A percentile compares a stretch with the other conserved stretches of the same genome.
Conservation (phyloP, 2,113 vertebrate species). For the Struthio camelus region DNA sequence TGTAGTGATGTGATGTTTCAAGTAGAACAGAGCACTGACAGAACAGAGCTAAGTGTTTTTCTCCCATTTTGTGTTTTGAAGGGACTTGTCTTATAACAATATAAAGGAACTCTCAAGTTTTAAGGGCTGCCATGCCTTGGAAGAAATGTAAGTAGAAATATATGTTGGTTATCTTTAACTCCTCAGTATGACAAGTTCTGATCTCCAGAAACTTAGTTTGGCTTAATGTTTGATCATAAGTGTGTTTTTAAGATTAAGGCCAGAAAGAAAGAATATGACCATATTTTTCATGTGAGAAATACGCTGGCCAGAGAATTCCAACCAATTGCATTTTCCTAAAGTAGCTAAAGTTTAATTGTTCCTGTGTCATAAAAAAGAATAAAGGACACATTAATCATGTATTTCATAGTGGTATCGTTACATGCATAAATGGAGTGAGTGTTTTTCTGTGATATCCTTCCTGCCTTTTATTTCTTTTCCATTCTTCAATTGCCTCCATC, state of each 20-base stretch:
- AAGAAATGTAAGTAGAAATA: conserved; percentile 91
- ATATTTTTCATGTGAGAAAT: neutral
- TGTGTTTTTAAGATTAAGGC: neutral
- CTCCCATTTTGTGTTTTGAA: conserved; percentile 51
- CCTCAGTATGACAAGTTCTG: neutral
- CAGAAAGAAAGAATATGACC: neutral
- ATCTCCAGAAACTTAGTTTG: neutral
- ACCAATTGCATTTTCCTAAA: neutral
- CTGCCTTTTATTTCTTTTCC: neutral
- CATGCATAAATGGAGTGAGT: neutral
- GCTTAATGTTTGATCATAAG: neutral
- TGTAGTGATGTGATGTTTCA: neutral
- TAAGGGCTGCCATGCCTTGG: conserved; percentile 86
- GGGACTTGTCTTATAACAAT: conserved; percentile 94
- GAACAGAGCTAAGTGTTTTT: neutral
- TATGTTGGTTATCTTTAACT: neutral
- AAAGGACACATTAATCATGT: neutral
- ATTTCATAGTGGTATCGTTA: neutral
- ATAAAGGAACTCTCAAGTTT: conserved; percentile 88
- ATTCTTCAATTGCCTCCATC: neutral
- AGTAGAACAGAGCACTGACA: neutral
- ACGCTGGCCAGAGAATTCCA: neutral
- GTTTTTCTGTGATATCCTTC: neutral
- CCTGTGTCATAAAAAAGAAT: neutral
- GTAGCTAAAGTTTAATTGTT: neutral